These are phyloP conservation scores for Lydus trimaculatus DNA, from an alignment of 2,888 invertebrate genomes.

Conservation along the genomic window DNA sequence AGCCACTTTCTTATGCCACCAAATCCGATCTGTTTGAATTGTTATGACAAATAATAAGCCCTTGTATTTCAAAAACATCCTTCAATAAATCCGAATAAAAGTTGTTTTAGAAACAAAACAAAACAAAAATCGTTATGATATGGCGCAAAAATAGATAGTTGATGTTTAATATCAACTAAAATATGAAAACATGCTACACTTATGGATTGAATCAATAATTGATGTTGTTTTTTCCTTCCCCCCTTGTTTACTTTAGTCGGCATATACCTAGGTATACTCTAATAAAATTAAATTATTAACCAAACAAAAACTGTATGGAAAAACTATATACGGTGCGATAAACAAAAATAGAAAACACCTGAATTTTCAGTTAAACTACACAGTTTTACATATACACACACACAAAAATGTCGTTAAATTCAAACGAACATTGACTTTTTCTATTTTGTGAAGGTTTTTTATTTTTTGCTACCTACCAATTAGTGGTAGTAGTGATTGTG, in stretches of 20 bases:
- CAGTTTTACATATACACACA: not conserved
- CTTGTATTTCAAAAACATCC: no score
- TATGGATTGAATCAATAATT: constrained; percentile 22
- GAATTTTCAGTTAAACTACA: not conserved
- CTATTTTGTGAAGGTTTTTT: not conserved
- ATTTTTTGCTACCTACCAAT: not conserved
- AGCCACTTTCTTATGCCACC: no score
- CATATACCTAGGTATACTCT: not conserved
- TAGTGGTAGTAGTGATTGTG: not conserved
- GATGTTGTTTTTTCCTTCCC: constrained; percentile 12
- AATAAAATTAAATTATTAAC: constrained; percentile 29
- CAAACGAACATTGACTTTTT: not conserved
- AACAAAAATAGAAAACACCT: not conserved
- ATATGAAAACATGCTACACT: not conserved
- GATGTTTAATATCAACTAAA: not conserved
- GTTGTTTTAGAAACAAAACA: no score
- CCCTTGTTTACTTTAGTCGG: constrained; percentile 22
- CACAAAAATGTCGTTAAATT: not conserved
- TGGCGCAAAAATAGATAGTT: not conserved
- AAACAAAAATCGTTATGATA: not conserved
- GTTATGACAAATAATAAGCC: no score
- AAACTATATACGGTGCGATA: no score
- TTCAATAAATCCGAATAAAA: no score
- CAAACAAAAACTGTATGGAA: constrained; percentile 17
- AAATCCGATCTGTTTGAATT: no score